A percentile compares a stretch with the other conserved stretches of the same genome.
phyloP scores from a whole-genome alignment of 1,140 invertebrate species.

The Paraescarpia echinospica region DNA sequence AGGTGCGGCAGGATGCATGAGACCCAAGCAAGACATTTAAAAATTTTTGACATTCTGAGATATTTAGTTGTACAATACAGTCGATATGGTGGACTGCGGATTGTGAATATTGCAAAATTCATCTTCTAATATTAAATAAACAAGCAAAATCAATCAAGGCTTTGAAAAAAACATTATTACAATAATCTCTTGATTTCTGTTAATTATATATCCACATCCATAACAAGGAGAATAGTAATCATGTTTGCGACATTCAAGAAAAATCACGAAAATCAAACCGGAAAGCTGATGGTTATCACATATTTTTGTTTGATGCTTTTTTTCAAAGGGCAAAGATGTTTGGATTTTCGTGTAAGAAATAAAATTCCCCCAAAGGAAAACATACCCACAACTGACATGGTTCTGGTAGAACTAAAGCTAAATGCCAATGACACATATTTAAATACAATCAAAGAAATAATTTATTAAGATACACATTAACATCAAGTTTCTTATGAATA shows the following conservation, averaged over 20 bases:
- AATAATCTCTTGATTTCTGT: not conserved
- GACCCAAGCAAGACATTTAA: not conserved
- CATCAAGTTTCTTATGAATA: not conserved
- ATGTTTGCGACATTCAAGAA: not conserved
- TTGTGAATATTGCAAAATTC: not conserved
- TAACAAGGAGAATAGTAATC: not conserved
- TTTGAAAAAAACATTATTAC: not conserved
- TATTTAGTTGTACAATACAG: not conserved
- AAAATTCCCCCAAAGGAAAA: not conserved
- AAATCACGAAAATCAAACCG: not conserved
- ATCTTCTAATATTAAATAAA: not conserved
- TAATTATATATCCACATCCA: not conserved
- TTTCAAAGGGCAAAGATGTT: not conserved
- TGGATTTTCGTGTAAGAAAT: not conserved
- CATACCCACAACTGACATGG: not conserved
- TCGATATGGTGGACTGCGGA: not conserved
- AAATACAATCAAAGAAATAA: not conserved
- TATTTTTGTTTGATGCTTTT: not conserved
- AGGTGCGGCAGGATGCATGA: not conserved
- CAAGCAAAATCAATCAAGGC: not conserved
- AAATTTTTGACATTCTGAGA: not conserved
- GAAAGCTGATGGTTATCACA: too few species aligned
- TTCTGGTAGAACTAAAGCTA: not conserved
- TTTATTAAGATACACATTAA: conserved; percentile 1
- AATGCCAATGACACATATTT: not conserved